Evolutionary conservation across 2,113 vertebrate genomes (phyloP), one percentile per base, ranked within the genome.

Genomic region (Speoplatyrhinus poulsoni): DNA sequence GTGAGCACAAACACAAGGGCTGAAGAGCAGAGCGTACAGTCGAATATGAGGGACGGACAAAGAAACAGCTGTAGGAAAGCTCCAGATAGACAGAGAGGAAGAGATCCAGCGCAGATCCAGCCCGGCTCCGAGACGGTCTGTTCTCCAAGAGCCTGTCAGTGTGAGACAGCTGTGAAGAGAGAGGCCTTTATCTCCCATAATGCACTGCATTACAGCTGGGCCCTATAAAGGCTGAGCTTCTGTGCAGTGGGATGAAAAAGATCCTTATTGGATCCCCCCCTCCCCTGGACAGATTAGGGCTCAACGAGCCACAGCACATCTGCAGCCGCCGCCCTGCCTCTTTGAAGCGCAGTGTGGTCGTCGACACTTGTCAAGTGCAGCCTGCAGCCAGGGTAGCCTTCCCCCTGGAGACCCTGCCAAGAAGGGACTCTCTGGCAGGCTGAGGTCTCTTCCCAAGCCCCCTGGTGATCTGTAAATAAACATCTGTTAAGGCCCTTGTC

Each of bases 151-250:
- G 83, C 68, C 80, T 91, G 88, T 92, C 88, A 90, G 90, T 74
- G 67, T 65, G 76, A 88, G 83, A 76, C 88, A 81, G 84, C 82
- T 88, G 86, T 75, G 77, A 84, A 80, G 70, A 86, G 85, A 86
- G 85, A 86, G 82, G 85, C 87, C 89, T 92, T 93, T 90, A 92
- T 91, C 91, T 92, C 67, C 26, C 9, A 81, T 91, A 90, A 91
- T 88, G 87, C 90, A 67, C 76, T 85, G 85, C 78, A 86, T 89
- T 91, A 90, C 78, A 83, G 59, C 73, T 57, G 82, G 73, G 74
- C 77, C 78, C 79, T 82, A 77, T 84, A 86, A 88, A 88, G 87
- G 71, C 79, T 77, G 61, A 33, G 81, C 77, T 82, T 84, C 82
- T 84, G 73, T 70, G 86, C 82, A 79, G 84, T 77, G 64, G 84